phyloP scores from a whole-genome alignment of 2,113 vertebrate genomes.

The Psittacula cyanocephala region DNA sequence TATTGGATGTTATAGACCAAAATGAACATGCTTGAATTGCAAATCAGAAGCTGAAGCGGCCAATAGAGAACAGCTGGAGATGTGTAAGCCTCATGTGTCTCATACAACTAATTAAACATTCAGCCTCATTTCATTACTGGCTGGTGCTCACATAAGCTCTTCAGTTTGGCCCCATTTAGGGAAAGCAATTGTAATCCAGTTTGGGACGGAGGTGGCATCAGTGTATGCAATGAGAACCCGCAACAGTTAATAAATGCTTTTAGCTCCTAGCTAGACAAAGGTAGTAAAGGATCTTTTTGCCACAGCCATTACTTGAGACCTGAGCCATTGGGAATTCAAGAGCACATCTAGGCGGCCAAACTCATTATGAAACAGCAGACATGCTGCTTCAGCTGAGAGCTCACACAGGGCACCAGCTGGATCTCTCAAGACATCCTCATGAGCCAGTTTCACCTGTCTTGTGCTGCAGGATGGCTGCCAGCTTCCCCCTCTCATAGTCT shows the following conservation, averaged over 20 bases:
- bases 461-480: not conserved
- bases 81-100: not conserved
- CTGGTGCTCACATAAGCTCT: not conserved
- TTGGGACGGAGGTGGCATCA: not conserved
- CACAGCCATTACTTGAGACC: not conserved
- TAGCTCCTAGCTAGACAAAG: not conserved
- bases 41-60: not conserved
- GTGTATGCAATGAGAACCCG: not conserved
- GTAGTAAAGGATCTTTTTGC: not conserved
- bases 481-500: not conserved
- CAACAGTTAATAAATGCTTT: not conserved
- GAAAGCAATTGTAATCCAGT: not conserved
- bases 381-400: accelerated
- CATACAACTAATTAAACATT: not conserved
- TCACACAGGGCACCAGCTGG: accelerated
- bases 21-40: not conserved
- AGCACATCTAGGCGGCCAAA: not conserved
- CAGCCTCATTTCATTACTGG: not conserved
- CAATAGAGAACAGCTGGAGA: not conserved
- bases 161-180: not conserved
- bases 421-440: not conserved
- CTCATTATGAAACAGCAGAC: not conserved
- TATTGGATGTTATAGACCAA: not conserved
- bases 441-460: not conserved
- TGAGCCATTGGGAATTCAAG: not conserved